These are phyloP conservation scores for Pemphredon lugubris DNA, from an alignment of 2,888 invertebrate species.

Conservation along the genomic window DNA sequence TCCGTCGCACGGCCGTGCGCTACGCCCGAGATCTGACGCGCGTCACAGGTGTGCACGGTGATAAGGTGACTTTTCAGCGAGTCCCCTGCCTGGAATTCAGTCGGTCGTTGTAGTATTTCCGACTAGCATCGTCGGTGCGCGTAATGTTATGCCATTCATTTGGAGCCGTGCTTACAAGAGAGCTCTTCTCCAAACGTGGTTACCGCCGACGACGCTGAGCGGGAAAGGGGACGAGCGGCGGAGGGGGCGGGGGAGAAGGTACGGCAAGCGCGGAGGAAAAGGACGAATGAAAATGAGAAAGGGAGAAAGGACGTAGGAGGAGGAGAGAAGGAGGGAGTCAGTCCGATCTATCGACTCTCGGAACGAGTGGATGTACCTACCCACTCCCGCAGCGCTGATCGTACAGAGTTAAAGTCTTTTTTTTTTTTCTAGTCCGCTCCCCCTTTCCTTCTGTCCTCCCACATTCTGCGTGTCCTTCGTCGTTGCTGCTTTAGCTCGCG, in stretches of 20 bases:
- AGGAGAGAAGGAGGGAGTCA: slow-evolving; percentile 11
- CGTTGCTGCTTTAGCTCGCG: slow-evolving; percentile 13
- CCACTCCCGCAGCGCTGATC: slow-evolving; percentile 47
- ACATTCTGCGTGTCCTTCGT: slow-evolving; percentile 3
- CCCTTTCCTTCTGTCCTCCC: neutral
- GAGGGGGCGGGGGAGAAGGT: neutral
- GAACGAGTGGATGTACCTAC: slow-evolving; percentile 40
- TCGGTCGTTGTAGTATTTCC: slow-evolving; percentile 20
- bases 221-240: slow-evolving; percentile 2
- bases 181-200: slow-evolving; percentile 7
- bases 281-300: slow-evolving; percentile 9
- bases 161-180: slow-evolving; percentile 29
- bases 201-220: neutral
- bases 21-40: slow-evolving; percentile 22
- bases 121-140: slow-evolving; percentile 15
- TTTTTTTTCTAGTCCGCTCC: neutral
- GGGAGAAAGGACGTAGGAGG: slow-evolving; percentile 8
- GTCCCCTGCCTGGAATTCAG: slow-evolving; percentile 18
- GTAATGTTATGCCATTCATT: slow-evolving; percentile 54
- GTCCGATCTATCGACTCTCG: slow-evolving; percentile 50
- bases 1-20: slow-evolving; percentile 3
- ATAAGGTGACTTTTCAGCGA: slow-evolving; percentile 43
- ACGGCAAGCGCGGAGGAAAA: neutral
- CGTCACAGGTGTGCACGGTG: slow-evolving; percentile 14
- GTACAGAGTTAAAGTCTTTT: slow-evolving; percentile 29